Percentiles rank a stretch among this genome's conserved stretches.
phyloP scores from a whole-genome alignment of 2,797 vertebrate species.

The Labroides dimidiatus region DNA sequence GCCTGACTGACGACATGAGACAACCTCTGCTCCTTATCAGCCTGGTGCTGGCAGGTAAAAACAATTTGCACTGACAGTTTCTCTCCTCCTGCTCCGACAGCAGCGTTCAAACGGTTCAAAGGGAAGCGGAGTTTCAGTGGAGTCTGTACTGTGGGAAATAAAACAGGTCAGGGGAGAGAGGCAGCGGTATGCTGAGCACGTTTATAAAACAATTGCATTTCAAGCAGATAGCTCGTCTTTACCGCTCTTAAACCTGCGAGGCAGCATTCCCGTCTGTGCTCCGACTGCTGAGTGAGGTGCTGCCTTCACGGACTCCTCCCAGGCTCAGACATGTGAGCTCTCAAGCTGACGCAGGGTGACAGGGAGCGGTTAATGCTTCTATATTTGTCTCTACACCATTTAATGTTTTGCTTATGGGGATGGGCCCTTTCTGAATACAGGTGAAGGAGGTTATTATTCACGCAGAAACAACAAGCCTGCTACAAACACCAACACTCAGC shows the following conservation, averaged over 20 bases:
- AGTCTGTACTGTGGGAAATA: conserved; percentile 11
- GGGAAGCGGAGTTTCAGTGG: conserved; percentile 13
- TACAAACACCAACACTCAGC: neutral
- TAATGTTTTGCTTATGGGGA: neutral
- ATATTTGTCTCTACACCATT: neutral
- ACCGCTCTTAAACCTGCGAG: conserved; percentile 55
- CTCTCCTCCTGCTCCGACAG: neutral
- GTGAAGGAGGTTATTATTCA: neutral
- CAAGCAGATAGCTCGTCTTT: conserved; percentile 25
- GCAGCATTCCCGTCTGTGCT: conserved; percentile 63
- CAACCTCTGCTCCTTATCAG: conserved; percentile 48
- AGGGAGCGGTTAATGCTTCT: neutral
- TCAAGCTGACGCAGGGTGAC: neutral
- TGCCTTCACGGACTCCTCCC: conserved; percentile 56
- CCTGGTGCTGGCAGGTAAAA: conserved; percentile 77
- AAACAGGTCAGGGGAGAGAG: conserved; percentile 13
- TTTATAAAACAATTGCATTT: conserved; percentile 49
- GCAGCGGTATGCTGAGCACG: conserved; percentile 54
- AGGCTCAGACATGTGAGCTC: neutral
- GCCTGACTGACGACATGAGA: conserved; percentile 81
- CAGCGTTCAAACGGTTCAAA: conserved; percentile 12
- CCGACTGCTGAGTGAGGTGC: conserved; percentile 40
- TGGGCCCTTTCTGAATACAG: neutral
- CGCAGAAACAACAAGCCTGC: neutral
- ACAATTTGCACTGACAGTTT: conserved; percentile 10